A percentile compares a stretch with the other conserved stretches of the same genome.
These are phyloP conservation scores for Bovichtus variegatus DNA, from an alignment of 2,797 vertebrate species.

Conservation along the genomic window DNA sequence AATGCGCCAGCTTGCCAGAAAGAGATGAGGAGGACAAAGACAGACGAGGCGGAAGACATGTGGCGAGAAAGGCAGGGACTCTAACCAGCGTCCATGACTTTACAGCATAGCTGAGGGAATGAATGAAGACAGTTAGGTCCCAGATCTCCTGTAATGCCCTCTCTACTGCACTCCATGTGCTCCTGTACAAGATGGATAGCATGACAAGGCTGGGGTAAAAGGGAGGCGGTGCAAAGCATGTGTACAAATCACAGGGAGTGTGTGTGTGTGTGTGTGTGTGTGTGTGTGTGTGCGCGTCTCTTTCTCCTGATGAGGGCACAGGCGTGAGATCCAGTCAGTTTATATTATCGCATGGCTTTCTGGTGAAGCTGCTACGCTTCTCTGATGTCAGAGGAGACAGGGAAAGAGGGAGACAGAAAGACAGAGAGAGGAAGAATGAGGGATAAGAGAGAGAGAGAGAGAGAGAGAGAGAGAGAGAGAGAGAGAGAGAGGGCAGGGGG, in stretches of 20 bases:
- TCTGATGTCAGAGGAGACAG: constrained; percentile 60
- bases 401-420: neutral
- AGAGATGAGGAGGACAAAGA: constrained; percentile 15
- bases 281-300: constrained; percentile 29
- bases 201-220: constrained; percentile 45
- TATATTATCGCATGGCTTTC: constrained; percentile 49
- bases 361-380: constrained; percentile 41
- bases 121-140: constrained; percentile 50
- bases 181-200: constrained; percentile 52
- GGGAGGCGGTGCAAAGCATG: constrained; percentile 30
- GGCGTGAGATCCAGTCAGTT: constrained; percentile 59
- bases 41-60: constrained; percentile 29
- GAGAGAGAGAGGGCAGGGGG: neutral
- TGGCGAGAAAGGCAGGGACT: constrained; percentile 31
- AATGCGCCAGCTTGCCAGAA: constrained; percentile 18
- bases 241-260: constrained; percentile 42
- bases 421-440: neutral
- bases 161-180: constrained; percentile 6
- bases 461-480: neutral
- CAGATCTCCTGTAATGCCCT: constrained; percentile 41
- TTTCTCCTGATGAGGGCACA: constrained; percentile 41
- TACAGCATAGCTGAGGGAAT: constrained; percentile 27
- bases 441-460: neutral
- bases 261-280: constrained; percentile 23
- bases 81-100: constrained; percentile 28